phyloP scores from a whole-genome alignment of 1,140 invertebrate species.

The Caerostris darwini region DNA sequence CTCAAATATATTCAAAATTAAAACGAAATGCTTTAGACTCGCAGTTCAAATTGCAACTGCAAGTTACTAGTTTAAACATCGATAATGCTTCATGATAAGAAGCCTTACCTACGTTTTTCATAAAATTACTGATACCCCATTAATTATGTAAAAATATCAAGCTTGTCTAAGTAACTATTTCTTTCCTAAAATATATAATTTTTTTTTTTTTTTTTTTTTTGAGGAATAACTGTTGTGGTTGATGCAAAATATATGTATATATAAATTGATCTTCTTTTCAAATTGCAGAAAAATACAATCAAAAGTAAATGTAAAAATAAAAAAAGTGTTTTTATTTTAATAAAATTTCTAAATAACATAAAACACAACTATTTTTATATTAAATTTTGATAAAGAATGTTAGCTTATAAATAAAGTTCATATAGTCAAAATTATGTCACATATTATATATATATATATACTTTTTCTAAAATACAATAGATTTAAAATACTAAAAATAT shows the following conservation, averaged over 20 bases:
- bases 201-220: neutral
- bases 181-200: constrained; percentile 50
- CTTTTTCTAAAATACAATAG: neutral
- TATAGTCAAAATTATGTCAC: neutral
- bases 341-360: neutral
- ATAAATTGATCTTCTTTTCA: neutral
- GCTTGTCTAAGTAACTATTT: constrained; percentile 65
- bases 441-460: neutral
- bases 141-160: constrained; percentile 76
- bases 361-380: neutral
- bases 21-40: constrained; percentile 54
- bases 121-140: constrained; percentile 67
- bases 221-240: neutral
- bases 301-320: neutral
- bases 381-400: neutral
- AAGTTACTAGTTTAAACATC: constrained; percentile 64
- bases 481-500: neutral
- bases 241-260: constrained; percentile 30
- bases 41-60: constrained; percentile 55
- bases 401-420: neutral
- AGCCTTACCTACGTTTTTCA: constrained; percentile 66
- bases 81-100: constrained; percentile 48
- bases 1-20: constrained; percentile 50
- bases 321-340: neutral
- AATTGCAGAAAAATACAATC: neutral